A percentile compares a stretch with the other conserved stretches of the same genome.
These are phyloP conservation scores for Drosophila stalkeri DNA, from an alignment of 2,888 invertebrate species.

Conservation along the genomic window DNA sequence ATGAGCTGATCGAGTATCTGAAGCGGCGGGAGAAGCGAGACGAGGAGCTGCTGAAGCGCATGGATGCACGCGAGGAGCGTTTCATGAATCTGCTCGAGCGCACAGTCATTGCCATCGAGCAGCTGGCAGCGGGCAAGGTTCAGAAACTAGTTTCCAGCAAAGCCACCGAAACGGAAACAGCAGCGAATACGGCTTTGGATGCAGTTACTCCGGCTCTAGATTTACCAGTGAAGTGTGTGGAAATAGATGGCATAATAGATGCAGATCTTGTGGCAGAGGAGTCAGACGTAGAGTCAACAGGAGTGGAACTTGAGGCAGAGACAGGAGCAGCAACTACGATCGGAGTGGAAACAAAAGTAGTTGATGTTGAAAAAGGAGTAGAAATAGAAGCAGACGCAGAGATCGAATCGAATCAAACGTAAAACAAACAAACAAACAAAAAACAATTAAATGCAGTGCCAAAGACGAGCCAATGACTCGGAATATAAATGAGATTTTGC, in stretches of 20 bases:
- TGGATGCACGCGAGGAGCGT: conserved; percentile 85
- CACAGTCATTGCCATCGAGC: conserved; percentile 84
- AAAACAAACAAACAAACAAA: conserved; percentile 9
- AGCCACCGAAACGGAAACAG: conserved; percentile 4
- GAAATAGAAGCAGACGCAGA: conserved; percentile 3
- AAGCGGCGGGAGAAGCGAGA: conserved; percentile 84
- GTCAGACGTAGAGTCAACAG: conserved; percentile 8
- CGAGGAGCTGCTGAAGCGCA: conserved; percentile 83
- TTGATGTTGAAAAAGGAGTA: background rate
- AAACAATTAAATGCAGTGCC: conserved; percentile 54
- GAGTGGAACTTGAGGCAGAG: background rate
- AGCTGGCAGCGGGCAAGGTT: conserved; percentile 69
- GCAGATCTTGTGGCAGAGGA: conserved; percentile 15
- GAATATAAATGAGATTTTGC: conserved; percentile 76
- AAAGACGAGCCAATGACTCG: conserved; percentile 77
- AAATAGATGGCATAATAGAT: background rate
- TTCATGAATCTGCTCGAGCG: conserved; percentile 83
- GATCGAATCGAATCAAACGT: conserved; percentile 20
- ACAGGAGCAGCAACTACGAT: background rate
- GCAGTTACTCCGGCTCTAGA: background rate
- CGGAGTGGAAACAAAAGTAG: background rate
- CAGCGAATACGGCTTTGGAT: background rate
- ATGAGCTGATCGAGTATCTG: conserved; percentile 85
- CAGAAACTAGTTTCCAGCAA: background rate
- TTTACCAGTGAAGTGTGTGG: background rate